A percentile compares a stretch with the other conserved stretches of the same genome.
These are phyloP conservation scores for Calliopsis andreniformis DNA, from an alignment of 1,140 invertebrate genomes.

Conservation along the genomic window DNA sequence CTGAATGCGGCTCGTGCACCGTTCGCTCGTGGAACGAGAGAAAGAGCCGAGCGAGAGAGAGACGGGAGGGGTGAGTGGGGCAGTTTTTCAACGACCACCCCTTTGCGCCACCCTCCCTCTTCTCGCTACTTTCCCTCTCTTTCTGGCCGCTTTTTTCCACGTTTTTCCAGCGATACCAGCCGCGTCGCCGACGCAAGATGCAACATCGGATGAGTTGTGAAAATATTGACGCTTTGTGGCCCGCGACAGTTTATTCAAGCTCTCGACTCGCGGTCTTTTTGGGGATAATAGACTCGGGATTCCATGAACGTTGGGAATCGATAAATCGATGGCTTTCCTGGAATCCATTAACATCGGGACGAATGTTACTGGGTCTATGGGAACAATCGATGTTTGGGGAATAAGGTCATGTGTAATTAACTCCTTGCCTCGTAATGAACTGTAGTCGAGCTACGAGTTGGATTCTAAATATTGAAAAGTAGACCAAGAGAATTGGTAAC, in stretches of 20 bases:
- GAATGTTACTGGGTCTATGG: neutral
- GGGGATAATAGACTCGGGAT: constrained; percentile 44
- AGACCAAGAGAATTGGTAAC: no score
- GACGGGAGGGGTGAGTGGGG: constrained; percentile 36
- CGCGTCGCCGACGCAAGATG: constrained; percentile 65
- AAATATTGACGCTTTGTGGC: constrained; percentile 61
- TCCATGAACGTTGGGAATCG: constrained; percentile 49
- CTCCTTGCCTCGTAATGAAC: no score
- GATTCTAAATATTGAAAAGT: no score
- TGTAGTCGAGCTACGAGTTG: no score
- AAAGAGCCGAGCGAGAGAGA: constrained; percentile 2
- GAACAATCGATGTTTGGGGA: no score
- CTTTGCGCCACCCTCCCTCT: constrained; percentile 28
- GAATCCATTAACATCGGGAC: constrained; percentile 1
- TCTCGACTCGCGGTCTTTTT: constrained; percentile 30
- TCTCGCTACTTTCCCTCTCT: constrained; percentile 36
- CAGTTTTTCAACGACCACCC: constrained; percentile 62
- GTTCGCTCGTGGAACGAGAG: constrained; percentile 8
- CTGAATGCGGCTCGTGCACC: constrained; percentile 73
- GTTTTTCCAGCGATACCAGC: constrained; percentile 45
- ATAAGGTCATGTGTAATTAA: no score
- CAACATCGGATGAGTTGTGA: constrained; percentile 74
- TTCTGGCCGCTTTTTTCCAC: constrained; percentile 24
- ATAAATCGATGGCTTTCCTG: constrained; percentile 33
- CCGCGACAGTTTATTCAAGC: constrained; percentile 50